Evolutionary conservation across 2,797 vertebrate species (phyloP).

Genomic region (Cirrhinus molitorella): DNA sequence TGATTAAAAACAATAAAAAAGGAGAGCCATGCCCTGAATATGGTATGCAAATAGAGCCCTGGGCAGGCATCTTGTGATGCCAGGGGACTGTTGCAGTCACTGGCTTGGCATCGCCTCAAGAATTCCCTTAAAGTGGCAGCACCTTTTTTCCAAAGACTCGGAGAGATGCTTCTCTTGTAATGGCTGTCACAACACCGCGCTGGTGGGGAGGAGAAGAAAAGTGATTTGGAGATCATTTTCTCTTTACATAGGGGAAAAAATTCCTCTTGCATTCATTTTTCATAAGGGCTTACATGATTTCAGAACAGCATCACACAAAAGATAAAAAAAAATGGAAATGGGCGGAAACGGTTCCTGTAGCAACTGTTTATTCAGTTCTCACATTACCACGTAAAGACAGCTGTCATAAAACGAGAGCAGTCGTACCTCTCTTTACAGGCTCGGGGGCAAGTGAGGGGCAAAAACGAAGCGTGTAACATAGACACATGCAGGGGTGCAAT

Average conservation of each 20-base stretch:
- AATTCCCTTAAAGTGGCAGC: slow-evolving; percentile 91
- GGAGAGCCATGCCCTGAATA: slow-evolving; percentile 92
- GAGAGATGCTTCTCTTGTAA: slow-evolving; percentile 67
- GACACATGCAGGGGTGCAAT: slow-evolving; percentile 9
- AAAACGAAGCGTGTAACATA: slow-evolving; percentile 29
- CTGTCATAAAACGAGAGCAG: slow-evolving; percentile 54
- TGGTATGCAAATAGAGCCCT: slow-evolving; percentile 98
- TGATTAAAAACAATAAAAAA: slow-evolving; percentile 99
- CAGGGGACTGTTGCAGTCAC: slow-evolving; percentile 92
- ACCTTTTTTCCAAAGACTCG: slow-evolving; percentile 75
- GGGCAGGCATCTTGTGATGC: slow-evolving; percentile 97
- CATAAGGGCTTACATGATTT: slow-evolving; percentile 64
- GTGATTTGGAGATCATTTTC: slow-evolving; percentile 68
- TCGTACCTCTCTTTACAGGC: slow-evolving; percentile 56
- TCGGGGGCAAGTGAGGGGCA: slow-evolving; percentile 46
- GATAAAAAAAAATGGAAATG: slow-evolving; percentile 48
- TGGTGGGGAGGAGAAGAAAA: slow-evolving; percentile 37
- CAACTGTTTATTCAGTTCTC: slow-evolving; percentile 53
- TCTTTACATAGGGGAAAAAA: slow-evolving; percentile 60
- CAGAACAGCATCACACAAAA: slow-evolving; percentile 62
- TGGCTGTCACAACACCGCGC: slow-evolving; percentile 65
- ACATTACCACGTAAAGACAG: slow-evolving; percentile 52
- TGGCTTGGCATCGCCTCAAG: slow-evolving; percentile 86
- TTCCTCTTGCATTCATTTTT: slow-evolving; percentile 65
- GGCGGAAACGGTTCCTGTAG: slow-evolving; percentile 57